A percentile compares a stretch with the other conserved stretches of the same genome.
phyloP scores from a whole-genome alignment of 2,888 invertebrate species.

The Campaea margaritaria region DNA sequence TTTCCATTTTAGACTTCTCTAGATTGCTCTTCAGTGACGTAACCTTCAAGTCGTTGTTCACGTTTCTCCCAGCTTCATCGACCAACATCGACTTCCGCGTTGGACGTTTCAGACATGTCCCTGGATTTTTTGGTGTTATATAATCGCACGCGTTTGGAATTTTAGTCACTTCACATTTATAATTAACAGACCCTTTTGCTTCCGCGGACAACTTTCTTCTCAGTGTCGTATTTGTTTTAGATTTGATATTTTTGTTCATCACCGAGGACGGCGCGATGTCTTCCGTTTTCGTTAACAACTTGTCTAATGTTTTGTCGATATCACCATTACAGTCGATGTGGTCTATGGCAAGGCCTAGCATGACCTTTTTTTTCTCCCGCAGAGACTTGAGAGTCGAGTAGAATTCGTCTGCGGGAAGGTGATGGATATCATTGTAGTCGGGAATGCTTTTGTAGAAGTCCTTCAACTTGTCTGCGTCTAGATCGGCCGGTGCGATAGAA shows the following conservation, averaged over 20 bases:
- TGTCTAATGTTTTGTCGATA: slow-evolving; percentile 48
- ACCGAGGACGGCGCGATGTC: slow-evolving; percentile 34
- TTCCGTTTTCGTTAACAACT: slow-evolving; percentile 44
- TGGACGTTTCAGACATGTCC: slow-evolving; percentile 53
- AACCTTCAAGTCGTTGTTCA: slow-evolving; percentile 52
- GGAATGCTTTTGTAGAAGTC: slow-evolving; percentile 92
- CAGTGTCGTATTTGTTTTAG: slow-evolving; percentile 35
- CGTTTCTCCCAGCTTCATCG: slow-evolving; percentile 43
- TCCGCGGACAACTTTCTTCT: slow-evolving; percentile 51
- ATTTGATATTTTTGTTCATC: slow-evolving; percentile 41
- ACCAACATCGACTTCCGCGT: slow-evolving; percentile 45
- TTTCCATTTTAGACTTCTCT: slow-evolving; percentile 58
- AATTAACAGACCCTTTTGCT: slow-evolving; percentile 40
- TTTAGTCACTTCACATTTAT: slow-evolving; percentile 39
- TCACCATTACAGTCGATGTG: slow-evolving; percentile 57
- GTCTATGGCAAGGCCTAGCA: slow-evolving; percentile 70
- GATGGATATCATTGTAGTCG: slow-evolving; percentile 91
- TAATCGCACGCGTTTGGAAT: slow-evolving; percentile 36
- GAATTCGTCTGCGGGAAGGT: slow-evolving; percentile 90
- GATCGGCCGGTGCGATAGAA: slow-evolving; percentile 63
- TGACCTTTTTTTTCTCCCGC: slow-evolving; percentile 86
- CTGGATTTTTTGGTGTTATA: slow-evolving; percentile 38
- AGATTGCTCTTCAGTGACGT: slow-evolving; percentile 52
- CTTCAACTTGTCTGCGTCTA: slow-evolving; percentile 86
- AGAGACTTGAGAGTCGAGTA: slow-evolving; percentile 88